These are phyloP conservation scores for Amblyjoppa fuscipennis DNA, from an alignment of 2,888 invertebrate genomes.

Conservation along the genomic window DNA sequence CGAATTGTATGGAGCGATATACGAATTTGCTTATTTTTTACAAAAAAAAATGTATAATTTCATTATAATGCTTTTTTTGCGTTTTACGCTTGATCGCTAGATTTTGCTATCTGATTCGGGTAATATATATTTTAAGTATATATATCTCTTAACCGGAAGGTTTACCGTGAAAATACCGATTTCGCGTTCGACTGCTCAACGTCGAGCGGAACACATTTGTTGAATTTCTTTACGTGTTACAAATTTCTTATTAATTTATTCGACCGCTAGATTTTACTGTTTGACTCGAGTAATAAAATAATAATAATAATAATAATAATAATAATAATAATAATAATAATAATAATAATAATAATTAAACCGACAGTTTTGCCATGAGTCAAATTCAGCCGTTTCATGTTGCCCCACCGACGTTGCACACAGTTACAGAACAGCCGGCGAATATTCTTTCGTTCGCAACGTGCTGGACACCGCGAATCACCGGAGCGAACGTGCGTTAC, in stretches of 20 bases:
- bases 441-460: not conserved
- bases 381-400: not conserved
- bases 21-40: not conserved
- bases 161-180: too few species aligned
- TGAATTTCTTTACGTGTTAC: too few species aligned
- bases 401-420: not conserved
- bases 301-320: too few species aligned
- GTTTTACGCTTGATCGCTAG: not conserved
- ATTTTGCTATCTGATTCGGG: not conserved
- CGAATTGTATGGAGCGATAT: not conserved
- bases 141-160: too few species aligned
- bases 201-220: too few species aligned
- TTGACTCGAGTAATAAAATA: not conserved
- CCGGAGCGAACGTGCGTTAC: slow-evolving; percentile 24
- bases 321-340: too few species aligned
- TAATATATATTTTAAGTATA: not conserved
- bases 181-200: too few species aligned
- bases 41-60: not conserved
- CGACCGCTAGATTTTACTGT: not conserved
- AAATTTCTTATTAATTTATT: too few species aligned
- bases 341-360: not conserved
- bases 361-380: not conserved
- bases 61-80: too few species aligned
- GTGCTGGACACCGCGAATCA: slow-evolving; percentile 5
- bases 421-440: not conserved